These are phyloP conservation scores for Amphipoea lucens DNA, from an alignment of 2,888 invertebrate genomes.

Conservation along the genomic window DNA sequence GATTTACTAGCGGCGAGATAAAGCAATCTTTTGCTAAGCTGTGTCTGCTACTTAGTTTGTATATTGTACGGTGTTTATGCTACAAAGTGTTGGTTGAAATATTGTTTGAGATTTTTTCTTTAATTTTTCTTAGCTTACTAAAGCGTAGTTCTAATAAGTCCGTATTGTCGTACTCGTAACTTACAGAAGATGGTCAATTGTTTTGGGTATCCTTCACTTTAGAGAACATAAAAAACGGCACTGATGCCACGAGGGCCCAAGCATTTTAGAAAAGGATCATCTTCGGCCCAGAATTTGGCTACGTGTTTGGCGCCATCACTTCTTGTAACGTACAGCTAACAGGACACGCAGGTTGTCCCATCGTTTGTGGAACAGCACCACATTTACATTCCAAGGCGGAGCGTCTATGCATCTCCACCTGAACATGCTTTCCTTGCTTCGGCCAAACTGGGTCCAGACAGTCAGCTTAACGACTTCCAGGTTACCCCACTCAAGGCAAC, in stretches of 20 bases:
- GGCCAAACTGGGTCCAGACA: too few species aligned
- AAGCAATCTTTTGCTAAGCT: constrained; percentile 72
- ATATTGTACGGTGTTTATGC: constrained; percentile 10
- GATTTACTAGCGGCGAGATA: constrained; percentile 78
- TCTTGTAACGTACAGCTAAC: too few species aligned
- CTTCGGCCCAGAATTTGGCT: too few species aligned
- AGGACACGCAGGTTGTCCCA: too few species aligned
- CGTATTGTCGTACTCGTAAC: not conserved
- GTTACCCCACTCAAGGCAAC: too few species aligned
- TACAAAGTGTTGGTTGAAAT: constrained; percentile 26
- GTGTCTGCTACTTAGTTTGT: constrained; percentile 53
- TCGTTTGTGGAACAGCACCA: too few species aligned
- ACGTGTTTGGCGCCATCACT: too few species aligned
- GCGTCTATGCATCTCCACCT: too few species aligned
- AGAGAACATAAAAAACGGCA: not conserved
- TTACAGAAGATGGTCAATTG: not conserved
- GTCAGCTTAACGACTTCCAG: too few species aligned
- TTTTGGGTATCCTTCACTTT: not conserved
- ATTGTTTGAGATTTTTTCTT: not conserved
- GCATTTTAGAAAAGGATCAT: not conserved
- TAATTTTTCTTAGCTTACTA: not conserved
- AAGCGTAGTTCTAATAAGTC: not conserved
- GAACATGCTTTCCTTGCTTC: too few species aligned
- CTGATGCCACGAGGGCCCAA: not conserved
- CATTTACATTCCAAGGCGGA: too few species aligned